phyloP scores from a whole-genome alignment of 2,113 vertebrate genomes.

The Caretta caretta region DNA sequence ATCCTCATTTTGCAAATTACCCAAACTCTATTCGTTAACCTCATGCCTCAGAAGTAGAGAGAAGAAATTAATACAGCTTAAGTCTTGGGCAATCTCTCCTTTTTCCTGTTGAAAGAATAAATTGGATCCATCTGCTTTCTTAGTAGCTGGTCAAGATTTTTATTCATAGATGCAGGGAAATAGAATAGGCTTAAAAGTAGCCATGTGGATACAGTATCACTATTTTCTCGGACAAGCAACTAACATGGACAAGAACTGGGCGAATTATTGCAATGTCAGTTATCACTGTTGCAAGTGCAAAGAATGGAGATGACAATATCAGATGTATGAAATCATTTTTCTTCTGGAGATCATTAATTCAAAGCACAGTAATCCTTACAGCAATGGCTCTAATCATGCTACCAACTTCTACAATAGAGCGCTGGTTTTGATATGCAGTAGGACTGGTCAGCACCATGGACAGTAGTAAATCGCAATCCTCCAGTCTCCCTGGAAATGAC shows the following conservation, averaged over 20 bases:
- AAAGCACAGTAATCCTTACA: not conserved
- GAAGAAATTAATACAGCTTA: not conserved
- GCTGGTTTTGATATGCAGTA: not conserved
- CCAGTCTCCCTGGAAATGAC: not conserved
- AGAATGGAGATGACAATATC: not conserved
- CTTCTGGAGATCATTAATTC: not conserved
- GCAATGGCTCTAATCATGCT: not conserved
- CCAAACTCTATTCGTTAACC: not conserved
- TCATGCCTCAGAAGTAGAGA: not conserved
- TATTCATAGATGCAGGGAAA: not conserved
- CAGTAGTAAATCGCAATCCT: not conserved
- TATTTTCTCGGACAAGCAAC: not conserved
- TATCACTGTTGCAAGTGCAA: not conserved
- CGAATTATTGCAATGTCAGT: not conserved
- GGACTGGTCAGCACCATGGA: not conserved
- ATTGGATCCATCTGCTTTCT: not conserved
- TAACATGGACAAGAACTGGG: not conserved
- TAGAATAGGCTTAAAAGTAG: not conserved
- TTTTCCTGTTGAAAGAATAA: not conserved
- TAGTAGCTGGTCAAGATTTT: constrained; percentile 26
- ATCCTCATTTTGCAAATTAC: not conserved
- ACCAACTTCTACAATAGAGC: not conserved
- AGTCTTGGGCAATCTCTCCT: not conserved
- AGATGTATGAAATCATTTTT: not conserved
- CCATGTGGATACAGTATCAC: no score